These are phyloP conservation scores for Auanema sp. DNA, from an alignment of 2,888 invertebrate genomes.

Conservation along the genomic window DNA sequence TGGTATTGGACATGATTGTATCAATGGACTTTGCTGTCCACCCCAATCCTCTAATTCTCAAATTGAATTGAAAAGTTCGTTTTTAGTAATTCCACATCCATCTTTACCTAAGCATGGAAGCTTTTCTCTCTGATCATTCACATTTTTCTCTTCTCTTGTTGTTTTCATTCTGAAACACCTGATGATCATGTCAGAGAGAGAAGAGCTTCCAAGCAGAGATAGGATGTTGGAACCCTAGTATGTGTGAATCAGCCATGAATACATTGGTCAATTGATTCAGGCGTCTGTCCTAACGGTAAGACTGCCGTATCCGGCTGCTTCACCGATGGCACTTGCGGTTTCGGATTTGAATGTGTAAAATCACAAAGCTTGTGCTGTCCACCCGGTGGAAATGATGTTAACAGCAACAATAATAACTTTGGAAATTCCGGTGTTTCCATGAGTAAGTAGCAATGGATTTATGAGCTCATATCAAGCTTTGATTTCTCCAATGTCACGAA, in stretches of 20 bases:
- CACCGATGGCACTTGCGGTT: constrained; percentile 48
- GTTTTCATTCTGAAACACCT: constrained; percentile 11
- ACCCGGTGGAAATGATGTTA: constrained; percentile 16
- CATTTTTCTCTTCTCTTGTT: constrained; percentile 1
- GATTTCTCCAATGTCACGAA: too few species aligned
- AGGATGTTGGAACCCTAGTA: too few species aligned
- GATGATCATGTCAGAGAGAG: constrained; percentile 5
- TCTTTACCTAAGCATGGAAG: background rate
- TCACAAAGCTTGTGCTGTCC: constrained; percentile 44
- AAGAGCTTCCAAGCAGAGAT: too few species aligned
- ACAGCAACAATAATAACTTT: too few species aligned
- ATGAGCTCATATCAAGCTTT: too few species aligned
- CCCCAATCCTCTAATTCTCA: constrained; percentile 7
- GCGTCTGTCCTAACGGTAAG: constrained; percentile 47
- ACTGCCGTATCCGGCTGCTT: constrained; percentile 50
- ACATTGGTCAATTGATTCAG: constrained; percentile 23
- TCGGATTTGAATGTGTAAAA: constrained; percentile 42
- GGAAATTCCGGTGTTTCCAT: too few species aligned
- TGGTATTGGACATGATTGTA: constrained; percentile 51
- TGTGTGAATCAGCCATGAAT: too few species aligned
- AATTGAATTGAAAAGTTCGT: constrained; percentile 21
- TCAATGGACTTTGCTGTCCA: constrained; percentile 44
- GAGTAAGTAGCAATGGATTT: too few species aligned
- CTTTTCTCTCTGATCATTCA: background rate
- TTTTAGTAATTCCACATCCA: background rate